phyloP scores from a whole-genome alignment of 2,113 vertebrate species.

The Pteruthius melanotis region DNA sequence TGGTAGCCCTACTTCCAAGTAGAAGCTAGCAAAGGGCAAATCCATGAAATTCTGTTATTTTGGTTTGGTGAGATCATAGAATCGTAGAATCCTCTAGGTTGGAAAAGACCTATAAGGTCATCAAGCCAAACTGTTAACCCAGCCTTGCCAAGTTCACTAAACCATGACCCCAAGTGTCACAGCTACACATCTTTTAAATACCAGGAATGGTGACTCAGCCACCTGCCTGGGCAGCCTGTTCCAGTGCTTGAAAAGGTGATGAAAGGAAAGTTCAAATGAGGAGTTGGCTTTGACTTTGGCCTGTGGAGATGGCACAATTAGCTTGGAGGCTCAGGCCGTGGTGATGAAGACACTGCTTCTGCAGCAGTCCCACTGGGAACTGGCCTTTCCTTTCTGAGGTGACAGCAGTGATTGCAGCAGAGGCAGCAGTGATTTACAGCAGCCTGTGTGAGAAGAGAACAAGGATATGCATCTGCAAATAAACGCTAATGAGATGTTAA shows the following conservation, averaged over 20 bases:
- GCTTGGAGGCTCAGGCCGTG: background rate
- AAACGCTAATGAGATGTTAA: slow-evolving; percentile 23
- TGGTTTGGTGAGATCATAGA: background rate
- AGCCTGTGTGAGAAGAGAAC: slow-evolving; percentile 8
- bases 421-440: background rate
- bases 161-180: background rate
- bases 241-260: background rate
- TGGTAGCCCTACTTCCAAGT: background rate
- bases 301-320: background rate
- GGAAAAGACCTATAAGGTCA: background rate
- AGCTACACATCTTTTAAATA: background rate
- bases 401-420: background rate
- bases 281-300: background rate
- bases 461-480: slow-evolving; percentile 46
- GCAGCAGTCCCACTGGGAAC: background rate
- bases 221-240: background rate
- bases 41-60: background rate
- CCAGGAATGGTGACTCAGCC: background rate
- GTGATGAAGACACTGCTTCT: background rate
- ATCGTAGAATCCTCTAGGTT: background rate
- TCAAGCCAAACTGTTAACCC: background rate
- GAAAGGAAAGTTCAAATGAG: background rate
- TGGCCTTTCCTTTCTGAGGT: background rate
- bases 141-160: background rate
- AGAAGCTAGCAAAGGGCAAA: background rate